Conservation (phyloP, 2,888 invertebrate genomes). For the Xylota sylvarum region DNA sequence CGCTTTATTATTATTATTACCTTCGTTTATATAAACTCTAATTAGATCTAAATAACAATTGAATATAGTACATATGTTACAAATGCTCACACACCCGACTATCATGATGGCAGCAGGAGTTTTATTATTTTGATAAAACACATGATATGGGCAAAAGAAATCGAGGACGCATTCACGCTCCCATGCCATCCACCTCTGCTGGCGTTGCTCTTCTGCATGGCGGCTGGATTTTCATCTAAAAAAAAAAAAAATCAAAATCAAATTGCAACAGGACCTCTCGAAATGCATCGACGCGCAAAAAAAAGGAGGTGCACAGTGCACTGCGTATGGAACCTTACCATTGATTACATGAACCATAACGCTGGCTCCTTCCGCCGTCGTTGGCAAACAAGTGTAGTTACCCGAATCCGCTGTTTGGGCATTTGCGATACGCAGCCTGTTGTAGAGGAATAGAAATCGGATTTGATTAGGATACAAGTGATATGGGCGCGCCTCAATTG, state of each 20-base stretch:
- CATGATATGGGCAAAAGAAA: slow-evolving; percentile 66
- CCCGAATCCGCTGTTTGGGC: slow-evolving; percentile 92
- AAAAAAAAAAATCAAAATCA: slow-evolving; percentile 22
- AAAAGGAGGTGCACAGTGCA: slow-evolving; percentile 14
- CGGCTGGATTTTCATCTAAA: slow-evolving; percentile 83
- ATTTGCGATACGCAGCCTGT: slow-evolving; percentile 90
- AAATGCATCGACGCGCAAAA: slow-evolving; percentile 13
- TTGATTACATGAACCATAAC: slow-evolving; percentile 96
- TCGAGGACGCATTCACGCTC: slow-evolving; percentile 39
- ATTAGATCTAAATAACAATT: slow-evolving; percentile 75
- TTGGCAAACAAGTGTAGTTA: slow-evolving; percentile 95
- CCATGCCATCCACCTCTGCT: slow-evolving; percentile 45
- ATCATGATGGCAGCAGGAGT: slow-evolving; percentile 66
- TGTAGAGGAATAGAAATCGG: not conserved
- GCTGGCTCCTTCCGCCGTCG: slow-evolving; percentile 92
- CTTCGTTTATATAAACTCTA: slow-evolving; percentile 73
- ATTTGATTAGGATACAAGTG: slow-evolving; percentile 29
- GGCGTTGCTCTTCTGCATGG: slow-evolving; percentile 82
- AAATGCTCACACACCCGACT: slow-evolving; percentile 39
- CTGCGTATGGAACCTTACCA: slow-evolving; percentile 86
- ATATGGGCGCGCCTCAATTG: no score
- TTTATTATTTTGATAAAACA: slow-evolving; percentile 62
- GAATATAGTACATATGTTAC: slow-evolving; percentile 76
- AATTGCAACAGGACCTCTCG: slow-evolving; percentile 2
- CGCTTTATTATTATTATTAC: slow-evolving; percentile 68